phyloP scores from a whole-genome alignment of 1,140 invertebrate genomes.

The Dicyema japonicum region DNA sequence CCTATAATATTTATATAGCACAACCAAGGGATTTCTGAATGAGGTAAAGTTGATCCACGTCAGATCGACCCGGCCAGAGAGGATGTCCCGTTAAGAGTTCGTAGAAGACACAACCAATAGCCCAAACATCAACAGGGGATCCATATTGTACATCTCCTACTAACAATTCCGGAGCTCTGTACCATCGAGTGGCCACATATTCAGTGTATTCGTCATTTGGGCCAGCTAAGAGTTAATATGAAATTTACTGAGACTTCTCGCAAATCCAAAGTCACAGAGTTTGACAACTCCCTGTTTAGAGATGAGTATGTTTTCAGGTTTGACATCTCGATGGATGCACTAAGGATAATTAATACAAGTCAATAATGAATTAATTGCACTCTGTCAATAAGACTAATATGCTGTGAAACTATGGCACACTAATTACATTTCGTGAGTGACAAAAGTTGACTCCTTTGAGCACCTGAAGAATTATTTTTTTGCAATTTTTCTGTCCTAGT shows the following conservation, averaged over 20 bases:
- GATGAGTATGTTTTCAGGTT: slow-evolving; percentile 92
- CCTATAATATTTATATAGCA: background rate
- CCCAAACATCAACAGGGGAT: slow-evolving; percentile 26
- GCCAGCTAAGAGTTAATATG: slow-evolving; percentile 6
- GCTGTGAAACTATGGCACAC: no score
- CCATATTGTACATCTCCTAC: slow-evolving; percentile 79
- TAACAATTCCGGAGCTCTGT: slow-evolving; percentile 60
- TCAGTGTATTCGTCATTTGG: slow-evolving; percentile 11
- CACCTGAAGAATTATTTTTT: slow-evolving; percentile 67
- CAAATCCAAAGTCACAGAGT: slow-evolving; percentile 91
- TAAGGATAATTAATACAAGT: slow-evolving; percentile 6
- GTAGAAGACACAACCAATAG: slow-evolving; percentile 15
- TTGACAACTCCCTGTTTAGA: slow-evolving; percentile 68
- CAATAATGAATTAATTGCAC: slow-evolving; percentile 1
- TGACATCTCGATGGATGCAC: slow-evolving; percentile 78
- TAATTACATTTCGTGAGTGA: slow-evolving; percentile 44
- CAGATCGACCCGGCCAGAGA: slow-evolving; percentile 19
- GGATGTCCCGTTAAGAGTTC: slow-evolving; percentile 19
- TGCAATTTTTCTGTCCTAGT: slow-evolving; percentile 37
- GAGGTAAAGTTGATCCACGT: slow-evolving; percentile 20
- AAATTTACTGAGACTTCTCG: slow-evolving; percentile 47
- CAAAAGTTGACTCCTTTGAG: slow-evolving; percentile 72
- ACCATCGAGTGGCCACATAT: slow-evolving; percentile 38
- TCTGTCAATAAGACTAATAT: background rate
- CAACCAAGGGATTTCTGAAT: slow-evolving; percentile 19